Evolutionary conservation across 2,113 vertebrate genomes (phyloP).

Genomic region (Sterrhoptilus dennistouni): DNA sequence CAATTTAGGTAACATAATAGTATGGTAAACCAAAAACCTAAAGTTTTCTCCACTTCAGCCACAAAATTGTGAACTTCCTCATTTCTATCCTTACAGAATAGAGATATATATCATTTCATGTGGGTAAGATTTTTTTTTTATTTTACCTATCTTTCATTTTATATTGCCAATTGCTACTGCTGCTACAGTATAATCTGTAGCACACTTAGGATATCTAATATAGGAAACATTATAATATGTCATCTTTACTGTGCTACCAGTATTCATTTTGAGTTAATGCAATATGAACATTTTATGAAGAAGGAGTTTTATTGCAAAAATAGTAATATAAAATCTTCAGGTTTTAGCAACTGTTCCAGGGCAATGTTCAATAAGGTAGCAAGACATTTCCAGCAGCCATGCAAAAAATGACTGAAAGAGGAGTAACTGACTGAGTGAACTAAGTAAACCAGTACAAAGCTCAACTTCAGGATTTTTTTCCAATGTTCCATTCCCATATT

Average conservation of each 20-base stretch:
- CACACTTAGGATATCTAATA: neutral
- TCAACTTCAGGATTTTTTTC: accelerated
- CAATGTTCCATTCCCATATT: accelerated
- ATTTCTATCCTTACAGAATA: neutral
- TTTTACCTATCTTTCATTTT: neutral
- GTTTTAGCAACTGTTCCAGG: neutral
- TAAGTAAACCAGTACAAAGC: neutral
- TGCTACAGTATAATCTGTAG: neutral
- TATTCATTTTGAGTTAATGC: neutral
- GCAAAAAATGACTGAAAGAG: neutral
- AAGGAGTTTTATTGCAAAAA: neutral
- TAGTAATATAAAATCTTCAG: neutral
- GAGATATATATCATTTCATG: neutral
- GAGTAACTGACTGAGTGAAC: neutral
- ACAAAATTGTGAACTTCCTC: neutral
- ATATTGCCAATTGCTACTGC: neutral
- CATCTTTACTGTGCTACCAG: neutral
- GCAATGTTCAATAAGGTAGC: neutral
- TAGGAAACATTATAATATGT: neutral
- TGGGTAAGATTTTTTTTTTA: neutral
- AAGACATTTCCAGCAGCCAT: neutral
- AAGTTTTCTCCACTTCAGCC: neutral
- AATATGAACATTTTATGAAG: neutral
- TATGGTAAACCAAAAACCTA: neutral
- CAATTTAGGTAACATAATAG: neutral